Evolutionary conservation across 2,888 invertebrate species (phyloP).

Genomic region (Pandemis corylana): DNA sequence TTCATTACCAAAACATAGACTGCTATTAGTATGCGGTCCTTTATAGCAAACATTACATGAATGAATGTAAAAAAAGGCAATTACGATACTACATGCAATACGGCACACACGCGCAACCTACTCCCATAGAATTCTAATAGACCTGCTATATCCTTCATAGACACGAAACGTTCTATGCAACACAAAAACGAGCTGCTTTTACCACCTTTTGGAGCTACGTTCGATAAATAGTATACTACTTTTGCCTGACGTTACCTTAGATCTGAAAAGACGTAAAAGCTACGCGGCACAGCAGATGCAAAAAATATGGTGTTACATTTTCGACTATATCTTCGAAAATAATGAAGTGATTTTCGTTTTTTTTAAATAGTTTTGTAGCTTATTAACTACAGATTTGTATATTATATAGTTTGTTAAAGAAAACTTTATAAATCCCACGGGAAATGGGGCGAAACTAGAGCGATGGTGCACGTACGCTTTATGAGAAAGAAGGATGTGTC

Average conservation of each 20-base stretch:
- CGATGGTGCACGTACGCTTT: slow-evolving; percentile 10
- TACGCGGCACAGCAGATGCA: not conserved
- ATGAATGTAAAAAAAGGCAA: slow-evolving; percentile 22
- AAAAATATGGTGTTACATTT: slow-evolving; percentile 1
- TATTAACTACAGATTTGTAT: not conserved
- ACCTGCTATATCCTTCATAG: not conserved
- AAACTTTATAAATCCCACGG: not conserved
- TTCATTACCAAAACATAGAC: not conserved
- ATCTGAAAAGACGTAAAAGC: slow-evolving; percentile 54
- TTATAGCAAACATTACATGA: slow-evolving; percentile 8
- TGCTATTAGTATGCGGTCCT: not conserved
- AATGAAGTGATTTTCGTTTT: not conserved
- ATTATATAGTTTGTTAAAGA: not conserved
- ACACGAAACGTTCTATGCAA: slow-evolving; percentile 3
- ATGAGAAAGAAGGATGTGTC: slow-evolving; percentile 40
- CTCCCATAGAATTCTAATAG: slow-evolving; percentile 22
- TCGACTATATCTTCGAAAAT: not conserved
- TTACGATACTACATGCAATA: slow-evolving; percentile 6
- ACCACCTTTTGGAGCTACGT: slow-evolving; percentile 52
- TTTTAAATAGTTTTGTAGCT: not conserved
- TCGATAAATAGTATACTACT: slow-evolving; percentile 73
- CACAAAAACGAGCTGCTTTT: slow-evolving; percentile 44
- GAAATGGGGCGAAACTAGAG: not conserved
- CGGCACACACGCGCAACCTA: not conserved
- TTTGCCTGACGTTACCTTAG: slow-evolving; percentile 52